Base-by-base conservation (phyloP, 2,113 vertebrate species). In the Tylochromis polylepis region DNA sequence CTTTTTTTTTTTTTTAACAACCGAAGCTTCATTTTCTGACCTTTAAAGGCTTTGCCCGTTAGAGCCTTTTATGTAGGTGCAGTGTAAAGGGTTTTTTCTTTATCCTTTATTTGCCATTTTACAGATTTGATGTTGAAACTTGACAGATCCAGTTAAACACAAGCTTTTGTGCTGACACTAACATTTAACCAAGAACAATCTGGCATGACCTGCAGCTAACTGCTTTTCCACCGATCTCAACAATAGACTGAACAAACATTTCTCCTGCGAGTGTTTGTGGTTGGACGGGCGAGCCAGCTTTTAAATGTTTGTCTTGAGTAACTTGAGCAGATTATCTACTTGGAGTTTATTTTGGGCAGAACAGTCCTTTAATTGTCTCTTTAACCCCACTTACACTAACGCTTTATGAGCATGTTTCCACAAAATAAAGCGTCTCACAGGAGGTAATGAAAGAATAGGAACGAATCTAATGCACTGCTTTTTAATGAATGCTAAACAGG, bases 381-480 rank as follows among this genome's bases (percentile, higher is more conserved):
- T 85, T 90, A 93, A 86, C 88, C 88, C 80, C 82, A 75, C 88
- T 83, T 72, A 91, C 89, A 89, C 92, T 91, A 88, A 87, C 89
- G 79, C 86, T 95, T 95, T 88, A 95, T 93, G 57, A 94, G 87
- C 83, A 88, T 79, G 77, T 92, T 93, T 93, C 90, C 89, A 93
- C 91, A 93, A 94, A 95, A 90, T 85, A 85, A 62, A 55, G 60
- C 62, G 79, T 77, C 81, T 93, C 83, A 87, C 81, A 60, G 82
- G 87, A 89, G 51, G 62, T 53, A 56, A 82, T 72, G 83, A 86
- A 56, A 82, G 81, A 87, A 67, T 53, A 79, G 67, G 83, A 89
- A 77, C 81, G 57, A 57, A 86, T 79, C 62, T 90, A 29, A 78
- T 70, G 49, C 87, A 65, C 29, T 24, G 14, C 12, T 87, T 56